A percentile compares a stretch with the other conserved stretches of the same genome.
Conservation (phyloP, 2,113 vertebrate species). For the Datnioides undecimradiatus region DNA sequence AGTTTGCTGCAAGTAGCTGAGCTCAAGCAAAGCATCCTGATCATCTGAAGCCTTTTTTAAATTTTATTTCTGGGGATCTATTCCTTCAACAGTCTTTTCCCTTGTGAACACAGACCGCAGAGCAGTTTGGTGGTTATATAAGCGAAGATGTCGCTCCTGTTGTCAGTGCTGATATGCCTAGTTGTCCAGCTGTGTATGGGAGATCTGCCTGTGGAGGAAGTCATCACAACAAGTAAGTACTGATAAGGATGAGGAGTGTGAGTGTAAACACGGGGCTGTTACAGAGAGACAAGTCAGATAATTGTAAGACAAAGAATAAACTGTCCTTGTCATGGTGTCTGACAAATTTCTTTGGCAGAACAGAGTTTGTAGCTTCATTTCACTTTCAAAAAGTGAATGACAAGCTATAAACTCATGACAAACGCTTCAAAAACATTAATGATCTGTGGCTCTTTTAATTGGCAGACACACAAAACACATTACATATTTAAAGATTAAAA, state of each 20-base stretch:
- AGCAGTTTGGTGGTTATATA: background rate
- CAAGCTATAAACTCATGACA: background rate
- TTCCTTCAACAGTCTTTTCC: background rate
- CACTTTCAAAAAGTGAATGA: background rate
- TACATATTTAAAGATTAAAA: background rate
- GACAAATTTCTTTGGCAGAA: background rate
- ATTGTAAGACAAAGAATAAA: background rate
- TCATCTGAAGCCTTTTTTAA: constrained; percentile 13
- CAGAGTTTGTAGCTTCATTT: constrained; percentile 5
- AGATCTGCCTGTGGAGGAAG: constrained; percentile 61
- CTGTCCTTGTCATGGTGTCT: background rate
- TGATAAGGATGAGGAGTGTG: background rate
- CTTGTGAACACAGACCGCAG: background rate
- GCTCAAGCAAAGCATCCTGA: background rate
- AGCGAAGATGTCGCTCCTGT: constrained; percentile 66
- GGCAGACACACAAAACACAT: background rate
- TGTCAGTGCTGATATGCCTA: constrained; percentile 73
- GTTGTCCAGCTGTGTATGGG: constrained; percentile 61
- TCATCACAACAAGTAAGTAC: constrained; percentile 71
- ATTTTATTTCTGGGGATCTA: background rate
- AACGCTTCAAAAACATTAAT: background rate
- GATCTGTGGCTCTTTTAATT: background rate
- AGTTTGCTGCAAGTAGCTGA: background rate
- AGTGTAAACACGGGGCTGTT: background rate
- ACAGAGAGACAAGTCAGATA: background rate